Conservation (phyloP, 2,888 invertebrate genomes). For the Hypomecis atomaria region DNA sequence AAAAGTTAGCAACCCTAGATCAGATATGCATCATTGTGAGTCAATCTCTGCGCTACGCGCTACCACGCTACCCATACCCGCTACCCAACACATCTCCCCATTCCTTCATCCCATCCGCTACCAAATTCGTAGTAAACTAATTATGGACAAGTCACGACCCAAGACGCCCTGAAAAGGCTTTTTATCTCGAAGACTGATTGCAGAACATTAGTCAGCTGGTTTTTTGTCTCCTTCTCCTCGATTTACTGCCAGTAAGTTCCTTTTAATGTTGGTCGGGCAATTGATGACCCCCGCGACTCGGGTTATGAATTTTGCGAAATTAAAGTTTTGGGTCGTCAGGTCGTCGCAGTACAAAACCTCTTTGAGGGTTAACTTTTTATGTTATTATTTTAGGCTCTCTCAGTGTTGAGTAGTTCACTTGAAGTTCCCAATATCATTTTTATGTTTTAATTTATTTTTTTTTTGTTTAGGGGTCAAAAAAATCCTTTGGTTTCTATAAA, state of each 20-base stretch:
- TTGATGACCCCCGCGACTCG: constrained; percentile 49
- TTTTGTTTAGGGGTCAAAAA: too few relatives aligned
- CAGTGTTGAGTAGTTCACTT: too few relatives aligned
- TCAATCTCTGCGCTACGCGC: too few relatives aligned
- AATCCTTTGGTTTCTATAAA: too few relatives aligned
- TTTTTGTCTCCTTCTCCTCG: constrained; percentile 54
- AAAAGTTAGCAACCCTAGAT: too few relatives aligned
- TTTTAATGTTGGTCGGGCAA: constrained; percentile 57
- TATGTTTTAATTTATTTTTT: too few relatives aligned
- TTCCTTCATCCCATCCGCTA: constrained; percentile 18
- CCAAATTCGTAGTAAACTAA: constrained; percentile 41
- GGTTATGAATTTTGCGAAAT: constrained; percentile 13
- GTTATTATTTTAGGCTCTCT: too few relatives aligned
- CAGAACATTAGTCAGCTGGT: constrained; percentile 66
- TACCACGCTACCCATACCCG: neutral
- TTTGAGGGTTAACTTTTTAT: too few relatives aligned
- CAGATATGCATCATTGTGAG: too few relatives aligned
- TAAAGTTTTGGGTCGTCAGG: constrained; percentile 1
- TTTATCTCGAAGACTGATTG: constrained; percentile 70
- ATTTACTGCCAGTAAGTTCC: constrained; percentile 58
- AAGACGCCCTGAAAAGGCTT: constrained; percentile 44
- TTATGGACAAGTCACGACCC: constrained; percentile 42
- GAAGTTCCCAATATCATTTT: too few relatives aligned
- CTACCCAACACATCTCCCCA: constrained; percentile 6
- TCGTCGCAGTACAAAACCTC: too few relatives aligned